Evolutionary conservation across 1,140 invertebrate genomes (phyloP).

Genomic region (Drosophila murphyi): DNA sequence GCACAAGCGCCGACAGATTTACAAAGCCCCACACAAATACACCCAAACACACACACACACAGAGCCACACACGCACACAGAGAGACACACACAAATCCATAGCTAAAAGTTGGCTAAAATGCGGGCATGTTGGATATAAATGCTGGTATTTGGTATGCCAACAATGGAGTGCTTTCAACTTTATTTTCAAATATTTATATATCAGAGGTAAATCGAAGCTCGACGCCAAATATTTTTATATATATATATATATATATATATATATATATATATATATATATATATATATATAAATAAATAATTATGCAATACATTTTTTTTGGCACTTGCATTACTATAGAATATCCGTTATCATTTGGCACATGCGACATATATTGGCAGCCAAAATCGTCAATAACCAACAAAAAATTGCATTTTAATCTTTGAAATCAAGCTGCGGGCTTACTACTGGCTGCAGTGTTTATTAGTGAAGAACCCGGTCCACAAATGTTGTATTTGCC

Average conservation of each 20-base stretch:
- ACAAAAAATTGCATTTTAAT: conserved; percentile 16
- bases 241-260: conserved; percentile 18
- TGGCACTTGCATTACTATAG: conserved; percentile 50
- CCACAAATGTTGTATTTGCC: conserved; percentile 35
- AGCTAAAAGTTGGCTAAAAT: conserved; percentile 22
- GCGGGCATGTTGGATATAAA: not conserved
- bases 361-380: conserved; percentile 34
- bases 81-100: conserved; percentile 52
- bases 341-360: conserved; percentile 53
- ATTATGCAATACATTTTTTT: conserved; percentile 49
- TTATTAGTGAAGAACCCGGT: conserved; percentile 22
- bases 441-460: conserved; percentile 23
- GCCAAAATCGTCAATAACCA: conserved; percentile 26
- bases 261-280: conserved; percentile 31
- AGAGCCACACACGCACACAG: not conserved
- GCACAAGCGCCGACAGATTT: conserved; percentile 70
- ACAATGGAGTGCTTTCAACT: conserved; percentile 44
- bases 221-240: conserved; percentile 5
- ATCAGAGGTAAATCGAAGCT: conserved; percentile 21
- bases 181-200: conserved; percentile 52
- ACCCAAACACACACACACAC: conserved; percentile 4
- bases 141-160: conserved; percentile 25
- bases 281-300: conserved; percentile 24
- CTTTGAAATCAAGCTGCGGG: conserved; percentile 36
- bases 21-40: conserved; percentile 26